A percentile compares a stretch with the other conserved stretches of the same genome.
Evolutionary conservation across 2,888 invertebrate species (phyloP).

Genomic region (Acrocyrtus sp.): DNA sequence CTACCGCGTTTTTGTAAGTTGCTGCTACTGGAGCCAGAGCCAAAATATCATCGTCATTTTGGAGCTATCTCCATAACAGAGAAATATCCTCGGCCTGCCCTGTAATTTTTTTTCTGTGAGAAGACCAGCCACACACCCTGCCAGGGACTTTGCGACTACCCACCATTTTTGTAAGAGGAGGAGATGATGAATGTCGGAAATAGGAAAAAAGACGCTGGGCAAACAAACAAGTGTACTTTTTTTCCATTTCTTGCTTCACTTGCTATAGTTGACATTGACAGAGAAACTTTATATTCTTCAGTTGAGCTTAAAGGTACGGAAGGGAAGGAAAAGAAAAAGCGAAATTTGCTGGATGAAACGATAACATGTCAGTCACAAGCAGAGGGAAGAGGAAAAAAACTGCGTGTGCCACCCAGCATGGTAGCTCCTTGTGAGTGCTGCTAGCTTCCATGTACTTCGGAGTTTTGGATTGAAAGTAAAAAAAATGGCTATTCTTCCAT

Average conservation of each 20-base stretch:
- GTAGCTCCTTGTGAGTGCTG: not conserved
- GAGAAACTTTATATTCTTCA: conserved; percentile 35
- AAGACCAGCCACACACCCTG: not conserved
- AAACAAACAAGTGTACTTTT: conserved; percentile 23
- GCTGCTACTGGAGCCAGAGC: too few species aligned
- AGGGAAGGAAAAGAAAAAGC: not conserved
- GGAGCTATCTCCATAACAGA: too few species aligned
- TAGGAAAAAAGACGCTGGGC: not conserved
- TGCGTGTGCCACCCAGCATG: conserved; percentile 9
- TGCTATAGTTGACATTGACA: conserved; percentile 40
- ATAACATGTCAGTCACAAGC: conserved; percentile 37
- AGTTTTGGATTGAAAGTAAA: too few species aligned
- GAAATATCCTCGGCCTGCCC: too few species aligned
- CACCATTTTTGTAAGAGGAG: not conserved
- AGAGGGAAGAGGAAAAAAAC: too few species aligned
- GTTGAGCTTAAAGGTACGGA: not conserved
- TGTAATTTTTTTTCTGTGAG: not conserved
- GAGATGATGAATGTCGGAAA: not conserved
- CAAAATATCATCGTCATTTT: too few species aligned
- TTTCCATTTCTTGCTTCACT: conserved; percentile 41
- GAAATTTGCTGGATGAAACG: conserved; percentile 3
- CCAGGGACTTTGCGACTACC: too few species aligned
- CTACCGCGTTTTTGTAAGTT: too few species aligned
- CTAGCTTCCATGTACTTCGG: not conserved
- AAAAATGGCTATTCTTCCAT: too few species aligned